These are phyloP conservation scores for Tadarida brasiliensis DNA, from an alignment of 2,797 vertebrate species.

Conservation along the genomic window DNA sequence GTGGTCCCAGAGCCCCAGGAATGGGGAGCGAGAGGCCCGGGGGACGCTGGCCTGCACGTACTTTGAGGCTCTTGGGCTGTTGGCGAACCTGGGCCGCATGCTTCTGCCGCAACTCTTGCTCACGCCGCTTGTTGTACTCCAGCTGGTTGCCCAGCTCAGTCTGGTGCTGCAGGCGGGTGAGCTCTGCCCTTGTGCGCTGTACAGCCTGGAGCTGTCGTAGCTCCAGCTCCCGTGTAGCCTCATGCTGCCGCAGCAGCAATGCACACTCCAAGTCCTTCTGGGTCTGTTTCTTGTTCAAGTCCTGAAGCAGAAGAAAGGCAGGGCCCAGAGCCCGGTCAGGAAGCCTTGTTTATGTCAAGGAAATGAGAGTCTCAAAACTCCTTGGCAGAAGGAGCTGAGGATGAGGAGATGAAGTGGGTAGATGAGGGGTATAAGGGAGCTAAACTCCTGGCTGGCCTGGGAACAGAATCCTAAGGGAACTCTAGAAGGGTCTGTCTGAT, in stretches of 20 bases:
- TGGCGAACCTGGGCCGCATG: conserved; percentile 96
- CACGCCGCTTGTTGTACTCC: conserved; percentile 96
- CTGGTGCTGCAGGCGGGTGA: conserved; percentile 97
- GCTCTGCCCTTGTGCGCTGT: conserved; percentile 94
- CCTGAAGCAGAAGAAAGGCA: conserved; percentile 85
- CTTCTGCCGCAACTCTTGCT: conserved; percentile 96
- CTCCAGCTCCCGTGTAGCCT: conserved; percentile 96
- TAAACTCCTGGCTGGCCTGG: background rate
- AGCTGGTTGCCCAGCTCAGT: conserved; percentile 97
- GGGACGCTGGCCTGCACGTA: conserved; percentile 90
- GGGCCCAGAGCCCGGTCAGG: background rate
- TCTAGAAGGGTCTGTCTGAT: background rate
- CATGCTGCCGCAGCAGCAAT: conserved; percentile 95
- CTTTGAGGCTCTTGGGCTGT: conserved; percentile 98
- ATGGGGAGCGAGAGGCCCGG: conserved; percentile 67
- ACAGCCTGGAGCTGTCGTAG: conserved; percentile 94
- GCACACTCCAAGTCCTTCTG: conserved; percentile 96
- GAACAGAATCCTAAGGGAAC: background rate
- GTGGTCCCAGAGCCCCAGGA: conserved; percentile 78
- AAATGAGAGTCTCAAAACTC: background rate
- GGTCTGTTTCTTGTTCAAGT: conserved; percentile 97
- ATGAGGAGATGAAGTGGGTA: background rate
- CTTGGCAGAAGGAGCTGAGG: background rate
- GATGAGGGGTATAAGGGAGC: background rate
- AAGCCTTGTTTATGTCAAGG: background rate